phyloP scores from a whole-genome alignment of 2,797 vertebrate species.

The Siniperca scherzeri region DNA sequence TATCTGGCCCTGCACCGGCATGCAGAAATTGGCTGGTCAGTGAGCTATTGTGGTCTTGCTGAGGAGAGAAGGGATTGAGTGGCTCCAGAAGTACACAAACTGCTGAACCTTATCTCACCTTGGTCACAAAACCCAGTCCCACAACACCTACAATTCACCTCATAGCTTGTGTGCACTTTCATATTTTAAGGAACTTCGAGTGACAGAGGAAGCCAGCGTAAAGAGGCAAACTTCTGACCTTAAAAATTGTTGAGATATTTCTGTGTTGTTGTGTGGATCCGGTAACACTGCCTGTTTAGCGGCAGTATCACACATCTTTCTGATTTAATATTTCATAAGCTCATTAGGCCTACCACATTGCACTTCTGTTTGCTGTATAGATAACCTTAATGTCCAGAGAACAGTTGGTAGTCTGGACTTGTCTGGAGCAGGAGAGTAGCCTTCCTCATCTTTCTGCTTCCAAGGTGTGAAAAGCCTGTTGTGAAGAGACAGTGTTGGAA shows the following conservation, averaged over 20 bases:
- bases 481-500: too few species aligned
- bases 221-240: conserved; percentile 46
- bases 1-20: conserved; percentile 35
- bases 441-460: neutral
- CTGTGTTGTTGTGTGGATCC: neutral
- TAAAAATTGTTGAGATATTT: conserved; percentile 5
- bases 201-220: neutral
- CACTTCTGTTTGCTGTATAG: neutral
- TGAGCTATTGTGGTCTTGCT: conserved; percentile 52
- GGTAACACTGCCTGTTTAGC: neutral
- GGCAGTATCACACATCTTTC: neutral
- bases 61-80: conserved; percentile 37
- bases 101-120: conserved; percentile 51
- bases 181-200: conserved; percentile 34
- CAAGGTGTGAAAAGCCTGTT: conserved; percentile 43
- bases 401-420: neutral
- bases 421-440: conserved; percentile 5
- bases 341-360: neutral
- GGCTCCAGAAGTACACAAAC: conserved; percentile 49
- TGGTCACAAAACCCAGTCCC: conserved; percentile 48
- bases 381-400: neutral
- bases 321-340: conserved; percentile 35
- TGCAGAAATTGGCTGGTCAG: conserved; percentile 57
- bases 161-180: conserved; percentile 24
- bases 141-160: conserved; percentile 43